Evolutionary conservation across 2,888 invertebrate species (phyloP).

Genomic region (Mimas tiliae): DNA sequence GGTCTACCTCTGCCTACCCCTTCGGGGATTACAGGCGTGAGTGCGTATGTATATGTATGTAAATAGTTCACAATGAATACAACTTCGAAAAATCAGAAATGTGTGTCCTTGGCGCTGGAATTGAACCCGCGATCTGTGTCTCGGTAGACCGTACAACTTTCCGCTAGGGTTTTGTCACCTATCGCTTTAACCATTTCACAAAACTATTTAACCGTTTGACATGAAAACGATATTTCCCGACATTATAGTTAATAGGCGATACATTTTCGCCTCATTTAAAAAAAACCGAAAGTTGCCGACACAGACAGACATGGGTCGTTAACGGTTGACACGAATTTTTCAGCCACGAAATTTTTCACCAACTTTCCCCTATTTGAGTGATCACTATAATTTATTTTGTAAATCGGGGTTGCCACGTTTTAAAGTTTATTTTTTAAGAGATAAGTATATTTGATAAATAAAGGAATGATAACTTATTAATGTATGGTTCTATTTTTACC

Average conservation of each 20-base stretch:
- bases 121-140: too few species aligned
- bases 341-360: slow-evolving; percentile 62
- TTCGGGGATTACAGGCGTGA: too few species aligned
- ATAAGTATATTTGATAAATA: too few species aligned
- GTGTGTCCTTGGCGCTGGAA: too few species aligned
- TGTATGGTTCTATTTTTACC: too few species aligned
- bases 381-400: slow-evolving; percentile 64
- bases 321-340: slow-evolving; percentile 60
- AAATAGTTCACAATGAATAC: too few species aligned
- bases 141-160: too few species aligned
- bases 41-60: too few species aligned
- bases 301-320: slow-evolving; percentile 71
- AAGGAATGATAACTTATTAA: too few species aligned
- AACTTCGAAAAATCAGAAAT: too few species aligned
- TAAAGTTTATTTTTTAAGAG: not conserved
- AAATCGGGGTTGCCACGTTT: slow-evolving; percentile 33
- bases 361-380: slow-evolving; percentile 64
- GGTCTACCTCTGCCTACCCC: too few species aligned
- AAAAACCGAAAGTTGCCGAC: slow-evolving; percentile 58
- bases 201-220: slow-evolving; percentile 29
- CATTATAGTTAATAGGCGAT: slow-evolving; percentile 61
- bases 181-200: not conserved
- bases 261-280: slow-evolving; percentile 63
- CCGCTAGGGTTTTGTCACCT: not conserved
- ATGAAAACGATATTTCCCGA: slow-evolving; percentile 32